Evolutionary conservation across 2,888 invertebrate genomes (phyloP).

Genomic region (Tachystola acroxantha): DNA sequence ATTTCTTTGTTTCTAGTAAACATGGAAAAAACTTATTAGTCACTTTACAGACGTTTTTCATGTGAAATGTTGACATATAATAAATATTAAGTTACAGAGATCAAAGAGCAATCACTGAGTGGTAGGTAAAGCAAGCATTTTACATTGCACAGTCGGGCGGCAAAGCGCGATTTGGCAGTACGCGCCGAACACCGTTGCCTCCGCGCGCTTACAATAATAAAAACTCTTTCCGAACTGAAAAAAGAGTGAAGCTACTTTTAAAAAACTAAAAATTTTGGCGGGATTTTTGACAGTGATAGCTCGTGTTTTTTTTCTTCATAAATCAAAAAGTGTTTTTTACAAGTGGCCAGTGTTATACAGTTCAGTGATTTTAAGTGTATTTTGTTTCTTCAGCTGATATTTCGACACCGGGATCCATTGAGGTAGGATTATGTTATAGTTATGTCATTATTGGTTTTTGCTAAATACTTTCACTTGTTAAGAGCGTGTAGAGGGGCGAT

Average conservation of each 20-base stretch:
- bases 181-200: slow-evolving; percentile 17
- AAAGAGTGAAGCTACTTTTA: not conserved
- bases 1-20: not conserved
- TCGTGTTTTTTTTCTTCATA: slow-evolving; percentile 16
- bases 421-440: slow-evolving; percentile 34
- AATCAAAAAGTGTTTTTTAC: slow-evolving; percentile 13
- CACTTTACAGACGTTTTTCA: not conserved
- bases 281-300: slow-evolving; percentile 29
- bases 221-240: slow-evolving; percentile 3
- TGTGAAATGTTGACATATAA: not conserved
- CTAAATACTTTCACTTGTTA: slow-evolving; percentile 52
- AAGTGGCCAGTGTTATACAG: slow-evolving; percentile 6
- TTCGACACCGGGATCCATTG: slow-evolving; percentile 15
- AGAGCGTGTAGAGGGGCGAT: slow-evolving; percentile 26
- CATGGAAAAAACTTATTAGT: not conserved
- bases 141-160: slow-evolving; percentile 30
- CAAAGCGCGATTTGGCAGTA: slow-evolving; percentile 29
- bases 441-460: slow-evolving; percentile 49
- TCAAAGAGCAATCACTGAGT: not conserved
- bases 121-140: not conserved
- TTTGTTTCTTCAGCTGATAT: slow-evolving; percentile 18
- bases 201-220: slow-evolving; percentile 15
- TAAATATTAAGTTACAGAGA: too few species aligned
- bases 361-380: slow-evolving; percentile 11
- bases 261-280: slow-evolving; percentile 15